Evolutionary conservation across 2,888 invertebrate species (phyloP), one percentile per base, ranked within the genome.

Genomic region (Dorcus hopei): DNA sequence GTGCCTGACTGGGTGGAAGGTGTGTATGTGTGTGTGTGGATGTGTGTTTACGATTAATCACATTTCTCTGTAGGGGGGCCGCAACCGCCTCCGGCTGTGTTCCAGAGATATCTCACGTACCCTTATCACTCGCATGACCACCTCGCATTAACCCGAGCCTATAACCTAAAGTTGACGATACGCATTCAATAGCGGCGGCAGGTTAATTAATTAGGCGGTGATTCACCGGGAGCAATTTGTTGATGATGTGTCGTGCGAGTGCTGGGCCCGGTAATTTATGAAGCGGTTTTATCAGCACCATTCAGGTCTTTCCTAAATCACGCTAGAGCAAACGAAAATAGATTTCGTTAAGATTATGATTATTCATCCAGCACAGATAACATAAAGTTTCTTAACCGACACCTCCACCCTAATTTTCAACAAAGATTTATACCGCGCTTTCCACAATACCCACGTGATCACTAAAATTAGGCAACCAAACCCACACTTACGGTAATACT

Each of bases 41-140:
- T 56, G 49, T 55, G 55, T 59, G 59, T 59, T 59, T 59, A 59
- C 55, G 55, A 59, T 59, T 59, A 59, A 59, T 59, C 59, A 59
- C 56, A 59, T 52, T 59, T 59, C 59, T 55, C 52, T 39, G 51
- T 51, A 56, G 56, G 38, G 38, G 52, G 55, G 56, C 56, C 59
- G 52, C 56, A 39, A 51, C 51, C 48, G 52, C 47, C 51, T 49
- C 57, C 23, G 58, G 54, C 58, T 58, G 58, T 50, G 50, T 58
- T 54, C 58, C 42, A 58, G 58, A 58, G 58, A 58, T 58, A 58
- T 52, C 54, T 58, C 58, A 49, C 49, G 58, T 53, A 58, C 58
- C 58, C 58, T 58, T 58, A 58, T 58, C 58, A 58, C 50, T 58
- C 54, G 54, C 58, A 50, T 58, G 58, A 58, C 58, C 58, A 49